Conservation (phyloP, 1,140 invertebrate species). For the Neotoxoptera formosana region DNA sequence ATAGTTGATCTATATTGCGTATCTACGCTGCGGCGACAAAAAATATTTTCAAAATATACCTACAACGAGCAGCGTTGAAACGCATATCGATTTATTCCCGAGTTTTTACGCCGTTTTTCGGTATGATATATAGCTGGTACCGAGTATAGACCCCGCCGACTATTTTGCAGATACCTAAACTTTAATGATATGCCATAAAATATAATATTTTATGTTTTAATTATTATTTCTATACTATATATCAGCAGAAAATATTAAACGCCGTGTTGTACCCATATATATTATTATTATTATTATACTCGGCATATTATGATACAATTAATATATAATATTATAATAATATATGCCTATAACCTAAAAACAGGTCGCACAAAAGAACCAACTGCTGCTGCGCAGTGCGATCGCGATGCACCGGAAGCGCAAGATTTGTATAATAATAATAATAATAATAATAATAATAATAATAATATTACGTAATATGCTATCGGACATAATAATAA, state of each 20-base stretch:
- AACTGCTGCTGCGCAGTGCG: not conserved
- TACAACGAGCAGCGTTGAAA: no score
- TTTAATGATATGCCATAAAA: no score
- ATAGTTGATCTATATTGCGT: not conserved
- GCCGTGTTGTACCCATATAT: not conserved
- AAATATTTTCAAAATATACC: not conserved
- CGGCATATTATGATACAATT: no score
- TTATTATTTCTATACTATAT: not conserved
- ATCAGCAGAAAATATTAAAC: not conserved
- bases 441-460: not conserved
- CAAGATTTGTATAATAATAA: not conserved
- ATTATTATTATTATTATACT: not conserved
- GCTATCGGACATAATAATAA: not conserved
- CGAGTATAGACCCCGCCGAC: not conserved
- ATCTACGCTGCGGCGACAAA: not conserved
- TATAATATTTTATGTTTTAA: no score
- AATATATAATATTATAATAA: no score
- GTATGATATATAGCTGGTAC: not conserved
- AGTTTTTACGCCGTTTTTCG: not conserved
- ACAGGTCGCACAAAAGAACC: not conserved
- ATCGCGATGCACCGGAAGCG: not conserved
- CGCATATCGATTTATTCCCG: not conserved
- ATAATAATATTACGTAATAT: not conserved
- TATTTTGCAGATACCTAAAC: no score
- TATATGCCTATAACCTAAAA: no score